A percentile compares a stretch with the other conserved stretches of the same genome.
Conservation (phyloP, 2,797 vertebrate genomes). For the Podarcis lilfordi region DNA sequence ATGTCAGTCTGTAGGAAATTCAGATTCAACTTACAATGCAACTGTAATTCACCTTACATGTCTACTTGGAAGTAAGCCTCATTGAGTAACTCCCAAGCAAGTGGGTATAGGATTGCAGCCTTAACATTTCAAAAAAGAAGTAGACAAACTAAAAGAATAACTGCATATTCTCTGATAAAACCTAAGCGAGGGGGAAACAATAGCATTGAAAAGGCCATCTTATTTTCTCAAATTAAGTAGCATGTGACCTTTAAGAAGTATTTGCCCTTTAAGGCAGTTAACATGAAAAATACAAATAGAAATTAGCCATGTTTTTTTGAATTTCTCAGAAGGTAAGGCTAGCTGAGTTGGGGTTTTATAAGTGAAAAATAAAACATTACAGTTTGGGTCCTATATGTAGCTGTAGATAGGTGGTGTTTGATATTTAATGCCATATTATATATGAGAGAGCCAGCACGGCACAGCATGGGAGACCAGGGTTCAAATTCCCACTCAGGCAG, state of each 20-base stretch:
- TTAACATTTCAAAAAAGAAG: background rate
- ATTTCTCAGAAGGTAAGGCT: background rate
- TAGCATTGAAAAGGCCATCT: background rate
- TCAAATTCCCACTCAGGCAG: too few relatives aligned
- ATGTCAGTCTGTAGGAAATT: background rate
- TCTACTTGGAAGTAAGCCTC: too few relatives aligned
- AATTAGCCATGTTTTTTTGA: background rate
- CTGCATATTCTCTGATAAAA: background rate
- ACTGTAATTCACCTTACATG: too few relatives aligned
- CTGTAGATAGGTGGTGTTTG: background rate
- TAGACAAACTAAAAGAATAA: background rate
- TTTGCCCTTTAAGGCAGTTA: background rate
- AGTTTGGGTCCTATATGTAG: background rate
- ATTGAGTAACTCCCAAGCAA: background rate
- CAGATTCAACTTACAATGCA: background rate
- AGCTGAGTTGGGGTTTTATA: background rate
- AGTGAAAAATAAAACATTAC: background rate
- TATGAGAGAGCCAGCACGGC: too few relatives aligned
- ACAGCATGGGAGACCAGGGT: too few relatives aligned
- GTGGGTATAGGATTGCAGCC: background rate
- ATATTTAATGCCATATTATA: too few relatives aligned
- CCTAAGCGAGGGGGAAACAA: background rate
- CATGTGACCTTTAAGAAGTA: slow-evolving; percentile 4
- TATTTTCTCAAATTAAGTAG: slow-evolving; percentile 9
- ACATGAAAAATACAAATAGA: slow-evolving; percentile 17